phyloP scores from a whole-genome alignment of 2,113 vertebrate species.

The Strix aluco region DNA sequence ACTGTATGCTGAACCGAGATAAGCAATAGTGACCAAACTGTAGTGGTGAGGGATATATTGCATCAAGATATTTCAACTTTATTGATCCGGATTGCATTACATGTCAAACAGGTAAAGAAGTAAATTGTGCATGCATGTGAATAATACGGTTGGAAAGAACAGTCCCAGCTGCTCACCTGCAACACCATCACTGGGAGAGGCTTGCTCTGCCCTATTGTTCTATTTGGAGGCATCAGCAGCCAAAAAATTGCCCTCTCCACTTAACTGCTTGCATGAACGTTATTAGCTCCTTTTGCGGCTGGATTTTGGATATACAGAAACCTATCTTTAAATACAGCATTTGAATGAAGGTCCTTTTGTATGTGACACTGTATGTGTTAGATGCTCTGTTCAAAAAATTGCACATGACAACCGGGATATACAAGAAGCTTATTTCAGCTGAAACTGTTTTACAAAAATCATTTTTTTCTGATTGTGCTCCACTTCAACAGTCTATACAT shows the following conservation, averaged over 20 bases:
- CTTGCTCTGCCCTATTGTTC: background rate
- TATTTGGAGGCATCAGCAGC: background rate
- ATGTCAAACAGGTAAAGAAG: too few species aligned
- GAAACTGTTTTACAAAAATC: background rate
- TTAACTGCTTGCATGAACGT: background rate
- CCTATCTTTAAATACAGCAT: background rate
- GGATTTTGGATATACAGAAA: background rate
- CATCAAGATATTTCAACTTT: too few species aligned
- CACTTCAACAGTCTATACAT: slow-evolving; percentile 39
- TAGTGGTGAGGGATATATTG: rapidly evolving
- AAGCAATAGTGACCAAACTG: background rate
- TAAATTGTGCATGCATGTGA: rapidly evolving
- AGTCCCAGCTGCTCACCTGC: background rate
- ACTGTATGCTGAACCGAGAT: background rate
- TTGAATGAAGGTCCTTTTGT: background rate
- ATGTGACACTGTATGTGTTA: rapidly evolving
- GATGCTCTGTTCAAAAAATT: background rate
- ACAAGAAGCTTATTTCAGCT: background rate
- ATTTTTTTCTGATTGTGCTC: background rate
- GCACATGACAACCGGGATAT: background rate
- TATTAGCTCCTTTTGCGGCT: background rate
- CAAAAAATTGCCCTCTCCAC: background rate
- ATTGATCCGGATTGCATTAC: background rate
- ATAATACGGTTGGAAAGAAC: background rate
- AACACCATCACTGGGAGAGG: rapidly evolving